These are phyloP conservation scores for Hozukius guyotensis DNA, from an alignment of 2,797 vertebrate species.

Conservation along the genomic window DNA sequence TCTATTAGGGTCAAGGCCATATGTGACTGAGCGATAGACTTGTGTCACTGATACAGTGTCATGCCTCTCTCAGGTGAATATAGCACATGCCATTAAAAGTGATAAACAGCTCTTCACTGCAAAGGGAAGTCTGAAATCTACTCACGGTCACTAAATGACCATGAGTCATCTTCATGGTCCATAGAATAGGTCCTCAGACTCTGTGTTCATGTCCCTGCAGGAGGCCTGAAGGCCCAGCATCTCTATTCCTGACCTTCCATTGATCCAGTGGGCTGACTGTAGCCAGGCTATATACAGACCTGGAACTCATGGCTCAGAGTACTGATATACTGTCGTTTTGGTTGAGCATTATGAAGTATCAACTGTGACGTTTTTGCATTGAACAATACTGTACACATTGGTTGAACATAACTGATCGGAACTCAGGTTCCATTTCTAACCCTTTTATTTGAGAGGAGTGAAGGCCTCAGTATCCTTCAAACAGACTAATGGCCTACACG, in stretches of 20 bases:
- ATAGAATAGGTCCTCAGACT: not conserved
- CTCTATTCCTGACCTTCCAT: slow-evolving; percentile 22
- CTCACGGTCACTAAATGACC: not conserved
- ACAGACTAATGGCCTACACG: too few relatives aligned
- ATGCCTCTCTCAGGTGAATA: not conserved
- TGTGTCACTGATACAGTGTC: not conserved
- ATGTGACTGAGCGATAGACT: not conserved
- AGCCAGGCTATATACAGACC: slow-evolving; percentile 3
- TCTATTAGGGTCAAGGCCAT: slow-evolving; percentile 31
- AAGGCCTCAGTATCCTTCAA: not conserved
- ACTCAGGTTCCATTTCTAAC: not conserved
- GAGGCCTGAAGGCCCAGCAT: not conserved
- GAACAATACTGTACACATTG: not conserved
- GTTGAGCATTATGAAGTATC: not conserved
- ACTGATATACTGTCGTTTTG: not conserved
- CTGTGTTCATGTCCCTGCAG: not conserved
- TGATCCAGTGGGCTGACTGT: slow-evolving; percentile 20
- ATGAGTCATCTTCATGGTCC: not conserved
- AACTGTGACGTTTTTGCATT: not conserved
- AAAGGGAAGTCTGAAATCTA: not conserved
- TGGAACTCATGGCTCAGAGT: not conserved
- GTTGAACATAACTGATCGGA: not conserved
- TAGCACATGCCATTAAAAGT: not conserved
- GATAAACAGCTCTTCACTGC: not conserved
- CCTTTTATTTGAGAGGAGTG: not conserved